phyloP scores from a whole-genome alignment of 2,888 invertebrate genomes.

The Pyralis farinalis region DNA sequence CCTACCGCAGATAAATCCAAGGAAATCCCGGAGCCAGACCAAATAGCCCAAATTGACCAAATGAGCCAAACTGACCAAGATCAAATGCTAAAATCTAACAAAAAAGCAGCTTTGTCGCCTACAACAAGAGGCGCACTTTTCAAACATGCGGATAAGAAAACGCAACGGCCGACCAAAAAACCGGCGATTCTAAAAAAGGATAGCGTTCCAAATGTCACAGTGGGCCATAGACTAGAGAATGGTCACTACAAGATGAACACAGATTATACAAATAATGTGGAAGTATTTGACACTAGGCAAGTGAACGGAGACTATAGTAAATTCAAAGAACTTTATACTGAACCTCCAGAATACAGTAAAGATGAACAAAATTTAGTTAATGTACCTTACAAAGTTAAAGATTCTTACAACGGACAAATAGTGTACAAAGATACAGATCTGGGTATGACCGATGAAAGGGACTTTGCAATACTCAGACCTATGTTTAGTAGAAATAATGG shows the following conservation, averaged over 20 bases:
- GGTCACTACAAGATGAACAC: constrained; percentile 35
- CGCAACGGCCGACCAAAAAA: constrained; percentile 15
- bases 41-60: not conserved
- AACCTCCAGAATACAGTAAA: constrained; percentile 26
- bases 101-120: constrained; percentile 17
- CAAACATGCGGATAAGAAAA: constrained; percentile 30
- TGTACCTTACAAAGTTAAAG: constrained; percentile 18
- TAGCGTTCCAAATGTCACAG: constrained; percentile 57
- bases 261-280: constrained; percentile 35
- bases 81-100: not conserved
- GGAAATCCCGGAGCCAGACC: not conserved
- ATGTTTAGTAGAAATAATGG: constrained; percentile 25
- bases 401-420: constrained; percentile 21
- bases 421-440: constrained; percentile 31
- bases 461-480: constrained; percentile 41
- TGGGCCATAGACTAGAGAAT: constrained; percentile 30
- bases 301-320: constrained; percentile 31
- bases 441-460: constrained; percentile 31
- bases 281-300: constrained; percentile 39
- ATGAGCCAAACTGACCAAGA: constrained; percentile 1
- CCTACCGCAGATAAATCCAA: not conserved
- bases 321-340: constrained; percentile 45
- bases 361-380: constrained; percentile 11
- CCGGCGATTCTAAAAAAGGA: constrained; percentile 32
- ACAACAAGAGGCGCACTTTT: constrained; percentile 16